Base-by-base conservation (phyloP, 2,113 vertebrate genomes). In the Rissa tridactyla region DNA sequence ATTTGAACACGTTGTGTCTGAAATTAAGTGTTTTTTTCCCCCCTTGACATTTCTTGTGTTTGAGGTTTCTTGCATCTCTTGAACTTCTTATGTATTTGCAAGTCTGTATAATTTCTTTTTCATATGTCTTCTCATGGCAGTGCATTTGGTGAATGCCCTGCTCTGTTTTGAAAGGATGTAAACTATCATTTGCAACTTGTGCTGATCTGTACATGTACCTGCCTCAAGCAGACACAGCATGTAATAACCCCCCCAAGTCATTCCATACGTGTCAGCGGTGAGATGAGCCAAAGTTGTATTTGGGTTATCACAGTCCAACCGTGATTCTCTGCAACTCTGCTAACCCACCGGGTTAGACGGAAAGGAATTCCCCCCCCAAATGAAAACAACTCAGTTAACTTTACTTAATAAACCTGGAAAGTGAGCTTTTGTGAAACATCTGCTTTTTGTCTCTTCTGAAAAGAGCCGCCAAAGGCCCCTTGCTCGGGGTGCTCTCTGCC, bases 361-460 rank as follows among this genome's bases (percentile, higher is more conserved):
- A 71, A 96, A 95, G 95, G 97, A 97, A 95, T 94, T 94, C 91
- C 94, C 94, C 95, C 92, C 91, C 95, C 86, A 96, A 96, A 92
- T 83, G 91, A 94, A 95, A 95, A 90, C 95, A 93, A 78, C 95
- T 97, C 96, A 96, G 87, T 97, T 97, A 96, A 96, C 94, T 97
- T 97, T 97, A 96, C 97, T 97, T 97, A 97, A 97, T 97, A 97
- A 97, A 97, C 94, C 95, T 96, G 95, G 95, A 95, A 97, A 96
- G 93, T 94, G 96, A 96, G 95, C 95, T 96, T 97, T 97, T 97
- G 97, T 97, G 96, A 97, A 96, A 96, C 79, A 89, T 58, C 94
- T 96, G 97, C 93, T 93, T 96, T 96, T 95, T 96, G 95, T 97
- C 78, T 97, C 82, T 96, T 95, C 60, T 96, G 92, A 20, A 92